Evolutionary conservation across 1,140 invertebrate species (phyloP).

Genomic region (Trichonephila clavipes): DNA sequence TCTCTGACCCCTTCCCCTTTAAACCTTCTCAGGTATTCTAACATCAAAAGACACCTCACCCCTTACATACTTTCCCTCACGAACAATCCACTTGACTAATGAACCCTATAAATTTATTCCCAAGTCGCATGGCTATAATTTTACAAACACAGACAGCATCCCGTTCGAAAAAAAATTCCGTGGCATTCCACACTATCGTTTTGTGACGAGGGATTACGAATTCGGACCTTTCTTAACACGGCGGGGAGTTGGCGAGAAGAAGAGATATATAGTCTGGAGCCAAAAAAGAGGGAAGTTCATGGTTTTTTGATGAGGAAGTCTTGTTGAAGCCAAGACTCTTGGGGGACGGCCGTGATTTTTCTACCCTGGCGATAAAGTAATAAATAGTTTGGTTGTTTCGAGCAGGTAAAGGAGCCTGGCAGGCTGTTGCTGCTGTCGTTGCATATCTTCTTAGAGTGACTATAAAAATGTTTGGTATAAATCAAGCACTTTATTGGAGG

Average conservation of each 20-base stretch:
- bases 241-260: slow-evolving; percentile 39
- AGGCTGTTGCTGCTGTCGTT: not conserved
- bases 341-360: slow-evolving; percentile 38
- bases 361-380: slow-evolving; percentile 46
- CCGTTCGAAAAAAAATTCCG: not conserved
- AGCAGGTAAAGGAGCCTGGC: not conserved
- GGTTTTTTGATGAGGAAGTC: slow-evolving; percentile 55
- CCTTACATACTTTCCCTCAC: too few species aligned
- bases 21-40: too few species aligned
- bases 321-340: slow-evolving; percentile 21
- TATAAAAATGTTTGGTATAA: not conserved
- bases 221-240: slow-evolving; percentile 6
- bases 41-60: too few species aligned
- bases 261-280: slow-evolving; percentile 41
- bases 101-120: slow-evolving; percentile 40
- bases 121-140: slow-evolving; percentile 11
- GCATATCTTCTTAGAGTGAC: not conserved
- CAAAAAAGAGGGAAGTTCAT: not conserved
- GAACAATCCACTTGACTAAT: slow-evolving; percentile 33
- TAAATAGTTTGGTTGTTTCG: slow-evolving; percentile 29
- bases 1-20: too few species aligned
- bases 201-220: slow-evolving; percentile 1
- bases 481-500: not conserved
- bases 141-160: not conserved
- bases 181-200: slow-evolving; percentile 8